These are phyloP conservation scores for Hippoglossus hippoglossus DNA, from an alignment of 2,797 vertebrate species.

Conservation along the genomic window DNA sequence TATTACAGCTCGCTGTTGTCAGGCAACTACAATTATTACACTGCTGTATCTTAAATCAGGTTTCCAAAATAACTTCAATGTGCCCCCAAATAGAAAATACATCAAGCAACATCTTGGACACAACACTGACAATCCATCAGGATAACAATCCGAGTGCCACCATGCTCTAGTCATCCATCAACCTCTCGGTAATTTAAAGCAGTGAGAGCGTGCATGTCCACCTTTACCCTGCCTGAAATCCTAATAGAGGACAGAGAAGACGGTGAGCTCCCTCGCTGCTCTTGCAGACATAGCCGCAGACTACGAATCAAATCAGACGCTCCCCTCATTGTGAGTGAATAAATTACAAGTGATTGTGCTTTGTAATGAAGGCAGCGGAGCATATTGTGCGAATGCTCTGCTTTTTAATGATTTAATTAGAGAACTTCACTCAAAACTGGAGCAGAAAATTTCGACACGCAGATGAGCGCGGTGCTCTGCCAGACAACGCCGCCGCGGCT, in stretches of 20 bases:
- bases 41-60: too few species aligned
- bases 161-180: constrained; percentile 42
- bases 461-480: constrained; percentile 64
- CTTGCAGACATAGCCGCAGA: constrained; percentile 28
- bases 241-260: constrained; percentile 36
- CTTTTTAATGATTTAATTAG: constrained; percentile 86
- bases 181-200: constrained; percentile 49
- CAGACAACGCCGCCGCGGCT: constrained; percentile 50
- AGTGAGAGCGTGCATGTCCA: constrained; percentile 43
- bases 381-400: constrained; percentile 80
- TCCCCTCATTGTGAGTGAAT: constrained; percentile 70
- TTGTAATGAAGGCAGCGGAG: constrained; percentile 79
- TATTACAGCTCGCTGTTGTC: constrained; percentile 13
- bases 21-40: background rate
- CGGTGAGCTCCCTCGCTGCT: constrained; percentile 21
- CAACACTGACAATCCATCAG: constrained; percentile 15
- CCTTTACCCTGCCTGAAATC: constrained; percentile 44
- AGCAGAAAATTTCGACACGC: constrained; percentile 75
- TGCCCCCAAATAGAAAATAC: too few species aligned
- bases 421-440: constrained; percentile 75
- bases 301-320: constrained; percentile 49
- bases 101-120: constrained; percentile 14
- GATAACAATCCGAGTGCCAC: constrained; percentile 7
- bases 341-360: constrained; percentile 78
- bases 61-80: too few species aligned